Evolutionary conservation across 2,888 invertebrate species (phyloP), one percentile per base, ranked within the genome.

Genomic region (Cephus sareptanus): DNA sequence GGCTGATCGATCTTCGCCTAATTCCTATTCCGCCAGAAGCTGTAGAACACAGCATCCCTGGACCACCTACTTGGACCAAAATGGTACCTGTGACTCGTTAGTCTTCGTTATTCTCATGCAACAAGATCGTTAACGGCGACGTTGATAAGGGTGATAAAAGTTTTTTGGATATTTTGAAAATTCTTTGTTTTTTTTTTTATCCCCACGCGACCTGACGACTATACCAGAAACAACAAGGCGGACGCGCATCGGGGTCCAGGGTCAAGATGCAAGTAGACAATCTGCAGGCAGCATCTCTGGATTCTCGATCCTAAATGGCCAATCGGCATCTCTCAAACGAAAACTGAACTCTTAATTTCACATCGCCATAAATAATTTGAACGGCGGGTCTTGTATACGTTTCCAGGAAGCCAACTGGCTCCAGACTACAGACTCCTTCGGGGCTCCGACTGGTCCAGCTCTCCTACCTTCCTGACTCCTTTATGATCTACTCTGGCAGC

Each of bases 351-450:
- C 90, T 90, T 90, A 90, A 90, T 90, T 90, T 90, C 90, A 87
- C 89, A 90, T 89, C 89, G 90, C 90, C 90, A 90, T 90, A 90
- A 90, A 90, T 90, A 90, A 90, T 90, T 90, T 89, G 89, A 89
- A 23, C 89, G 90, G 89, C 87, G 87, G 87, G 86, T 80, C 87
- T 85, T 84, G 86, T 33, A 73, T 85, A 84, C 84, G 84, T 89
- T 89, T 90, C 89, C 89, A 88, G 87, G 90, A 90, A 90, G 85
- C 80, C 78, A 76, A 80, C 79, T 75, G 78, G 74, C 77, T 79
- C 75, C 56, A 56, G 56, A 56, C 56, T 56, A 9, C 56, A 56
- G 56, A 56, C 56, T 68, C 74, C 77, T 73, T 73, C 75, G 76
- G 75, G 75, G 73, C 76, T 80, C 74, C 76, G 74, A 30, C 68